Evolutionary conservation across 1,140 invertebrate genomes (phyloP).

Genomic region (Thaumatotibia leucotreta): DNA sequence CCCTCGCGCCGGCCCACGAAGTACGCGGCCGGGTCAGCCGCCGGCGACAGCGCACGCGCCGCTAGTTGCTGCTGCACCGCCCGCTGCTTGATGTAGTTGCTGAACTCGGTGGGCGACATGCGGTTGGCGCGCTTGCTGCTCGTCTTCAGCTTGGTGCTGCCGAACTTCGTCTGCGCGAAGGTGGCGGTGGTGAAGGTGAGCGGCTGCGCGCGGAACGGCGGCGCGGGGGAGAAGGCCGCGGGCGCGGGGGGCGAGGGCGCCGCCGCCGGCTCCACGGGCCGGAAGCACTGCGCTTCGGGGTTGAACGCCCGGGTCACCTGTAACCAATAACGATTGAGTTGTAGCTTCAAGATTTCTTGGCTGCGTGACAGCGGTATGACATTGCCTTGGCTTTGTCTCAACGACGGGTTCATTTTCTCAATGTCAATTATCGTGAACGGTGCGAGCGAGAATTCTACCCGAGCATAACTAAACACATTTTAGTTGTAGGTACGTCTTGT

Average conservation of each 20-base stretch:
- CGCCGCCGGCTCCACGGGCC: slow-evolving; percentile 90
- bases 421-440: background rate
- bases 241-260: slow-evolving; percentile 80
- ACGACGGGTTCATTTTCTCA: background rate
- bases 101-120: slow-evolving; percentile 97
- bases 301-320: slow-evolving; percentile 96
- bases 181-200: slow-evolving; percentile 96
- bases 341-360: background rate
- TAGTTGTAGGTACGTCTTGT: too few species aligned
- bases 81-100: slow-evolving; percentile 96
- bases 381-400: slow-evolving; percentile 5
- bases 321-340: slow-evolving; percentile 19
- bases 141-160: slow-evolving; percentile 98
- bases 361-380: background rate
- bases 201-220: slow-evolving; percentile 85
- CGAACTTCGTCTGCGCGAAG: slow-evolving; percentile 99
- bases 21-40: slow-evolving; percentile 58
- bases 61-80: slow-evolving; percentile 89
- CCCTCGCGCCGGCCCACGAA: slow-evolving; percentile 56
- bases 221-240: slow-evolving; percentile 81
- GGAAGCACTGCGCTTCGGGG: slow-evolving; percentile 96
- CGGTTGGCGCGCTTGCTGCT: slow-evolving; percentile 96
- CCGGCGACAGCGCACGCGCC: slow-evolving; percentile 63
- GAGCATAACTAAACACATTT: background rate
- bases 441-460: background rate